Evolutionary conservation across 2,113 vertebrate species (phyloP).

Genomic region (Plecturocebus donacophilus): DNA sequence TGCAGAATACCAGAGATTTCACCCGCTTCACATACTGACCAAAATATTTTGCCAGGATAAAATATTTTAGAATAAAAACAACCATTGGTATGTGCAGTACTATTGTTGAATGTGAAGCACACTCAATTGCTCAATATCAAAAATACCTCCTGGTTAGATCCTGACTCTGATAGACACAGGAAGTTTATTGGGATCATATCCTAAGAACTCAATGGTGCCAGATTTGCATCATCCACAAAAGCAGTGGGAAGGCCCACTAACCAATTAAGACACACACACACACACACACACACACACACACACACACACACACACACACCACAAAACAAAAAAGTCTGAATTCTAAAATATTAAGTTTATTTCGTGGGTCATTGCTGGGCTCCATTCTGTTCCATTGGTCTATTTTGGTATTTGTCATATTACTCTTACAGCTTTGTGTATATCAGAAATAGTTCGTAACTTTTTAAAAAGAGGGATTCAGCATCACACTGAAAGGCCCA

Average conservation of each 20-base stretch:
- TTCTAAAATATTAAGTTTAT: neutral
- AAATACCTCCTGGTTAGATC: neutral
- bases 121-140: neutral
- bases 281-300: neutral
- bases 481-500: neutral
- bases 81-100: no score
- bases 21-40: neutral
- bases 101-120: neutral
- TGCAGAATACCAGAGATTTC: neutral
- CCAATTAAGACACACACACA: neutral
- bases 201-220: neutral
- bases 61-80: conserved; percentile 8
- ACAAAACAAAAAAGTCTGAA: neutral
- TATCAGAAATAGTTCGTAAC: neutral
- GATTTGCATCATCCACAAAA: neutral
- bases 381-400: neutral
- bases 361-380: neutral
- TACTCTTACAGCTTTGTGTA: neutral
- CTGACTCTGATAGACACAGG: neutral
- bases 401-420: neutral
- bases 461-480: conserved; percentile 34
- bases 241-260: neutral
- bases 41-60: neutral
- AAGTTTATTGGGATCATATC: neutral
- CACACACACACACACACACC: neutral